These are phyloP conservation scores for Lithobates sylvaticus DNA, from an alignment of 2,797 vertebrate species.

Conservation along the genomic window DNA sequence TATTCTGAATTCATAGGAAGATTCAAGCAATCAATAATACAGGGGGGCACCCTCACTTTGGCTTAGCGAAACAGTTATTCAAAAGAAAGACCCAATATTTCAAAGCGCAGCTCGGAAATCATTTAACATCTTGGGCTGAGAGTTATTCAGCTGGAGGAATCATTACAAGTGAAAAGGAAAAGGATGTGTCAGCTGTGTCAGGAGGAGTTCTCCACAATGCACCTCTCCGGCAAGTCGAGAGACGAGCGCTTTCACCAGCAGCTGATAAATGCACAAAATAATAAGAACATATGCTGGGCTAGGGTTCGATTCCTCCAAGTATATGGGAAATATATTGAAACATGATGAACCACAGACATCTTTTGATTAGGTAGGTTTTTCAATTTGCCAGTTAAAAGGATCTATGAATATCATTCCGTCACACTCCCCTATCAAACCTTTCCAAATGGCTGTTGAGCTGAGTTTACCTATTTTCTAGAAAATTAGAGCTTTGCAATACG, in stretches of 20 bases:
- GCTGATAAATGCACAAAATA: constrained; percentile 69
- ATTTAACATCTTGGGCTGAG: constrained; percentile 57
- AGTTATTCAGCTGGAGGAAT: constrained; percentile 62
- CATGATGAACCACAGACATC: constrained; percentile 74
- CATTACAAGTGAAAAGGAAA: constrained; percentile 56
- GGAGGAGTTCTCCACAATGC: constrained; percentile 63
- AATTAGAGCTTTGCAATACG: constrained; percentile 64
- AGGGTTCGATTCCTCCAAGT: constrained; percentile 64
- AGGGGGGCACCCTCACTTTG: background rate
- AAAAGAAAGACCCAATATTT: constrained; percentile 38
- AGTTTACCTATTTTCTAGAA: constrained; percentile 71
- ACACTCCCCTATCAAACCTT: constrained; percentile 70
- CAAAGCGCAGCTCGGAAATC: constrained; percentile 10
- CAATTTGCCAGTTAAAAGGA: constrained; percentile 78
- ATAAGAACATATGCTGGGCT: constrained; percentile 73
- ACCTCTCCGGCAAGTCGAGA: constrained; percentile 57
- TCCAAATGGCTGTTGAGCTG: constrained; percentile 68
- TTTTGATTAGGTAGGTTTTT: constrained; percentile 76
- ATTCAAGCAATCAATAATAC: constrained; percentile 12
- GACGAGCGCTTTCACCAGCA: constrained; percentile 65
- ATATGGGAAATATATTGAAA: constrained; percentile 75
- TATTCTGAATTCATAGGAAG: background rate
- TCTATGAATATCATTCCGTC: constrained; percentile 76
- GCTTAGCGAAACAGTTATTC: constrained; percentile 11
- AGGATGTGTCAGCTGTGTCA: constrained; percentile 56